Conservation (phyloP, 2,113 vertebrate genomes). For the Actinemys pallida region DNA sequence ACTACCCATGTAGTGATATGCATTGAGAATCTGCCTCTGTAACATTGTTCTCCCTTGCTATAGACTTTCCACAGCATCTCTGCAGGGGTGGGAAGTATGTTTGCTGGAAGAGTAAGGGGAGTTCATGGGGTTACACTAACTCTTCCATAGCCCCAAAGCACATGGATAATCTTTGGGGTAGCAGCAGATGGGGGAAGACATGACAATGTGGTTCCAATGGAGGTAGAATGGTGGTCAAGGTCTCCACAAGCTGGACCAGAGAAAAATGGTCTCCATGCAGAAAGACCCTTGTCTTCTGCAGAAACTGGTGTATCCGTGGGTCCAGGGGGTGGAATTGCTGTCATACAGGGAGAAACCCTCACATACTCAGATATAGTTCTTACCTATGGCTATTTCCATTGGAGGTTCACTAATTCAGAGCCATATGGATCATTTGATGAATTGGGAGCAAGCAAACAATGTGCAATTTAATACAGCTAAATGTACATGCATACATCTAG, state of each 20-base stretch:
- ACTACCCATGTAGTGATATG: background rate
- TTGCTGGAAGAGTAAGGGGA: background rate
- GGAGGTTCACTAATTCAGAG: background rate
- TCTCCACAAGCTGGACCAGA: background rate
- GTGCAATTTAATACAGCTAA: background rate
- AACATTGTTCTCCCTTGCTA: background rate
- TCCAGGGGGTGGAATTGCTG: background rate
- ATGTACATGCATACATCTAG: background rate
- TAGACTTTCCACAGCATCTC: background rate
- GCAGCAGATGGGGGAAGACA: background rate
- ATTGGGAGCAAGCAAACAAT: background rate
- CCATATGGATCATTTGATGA: background rate
- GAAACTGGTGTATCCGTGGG: background rate
- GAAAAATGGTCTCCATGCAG: background rate
- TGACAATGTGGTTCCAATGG: background rate
- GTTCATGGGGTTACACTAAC: background rate
- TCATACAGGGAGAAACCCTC: background rate
- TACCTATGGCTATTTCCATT: background rate
- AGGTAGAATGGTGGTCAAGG: background rate
- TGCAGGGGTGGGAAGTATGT: background rate
- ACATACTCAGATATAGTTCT: background rate
- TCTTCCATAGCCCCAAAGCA: background rate
- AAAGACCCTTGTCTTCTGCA: background rate
- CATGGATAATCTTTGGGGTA: accelerated
- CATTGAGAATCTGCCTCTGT: background rate